These are phyloP conservation scores for Encarsia formosa DNA, from an alignment of 2,888 invertebrate genomes.

Conservation along the genomic window DNA sequence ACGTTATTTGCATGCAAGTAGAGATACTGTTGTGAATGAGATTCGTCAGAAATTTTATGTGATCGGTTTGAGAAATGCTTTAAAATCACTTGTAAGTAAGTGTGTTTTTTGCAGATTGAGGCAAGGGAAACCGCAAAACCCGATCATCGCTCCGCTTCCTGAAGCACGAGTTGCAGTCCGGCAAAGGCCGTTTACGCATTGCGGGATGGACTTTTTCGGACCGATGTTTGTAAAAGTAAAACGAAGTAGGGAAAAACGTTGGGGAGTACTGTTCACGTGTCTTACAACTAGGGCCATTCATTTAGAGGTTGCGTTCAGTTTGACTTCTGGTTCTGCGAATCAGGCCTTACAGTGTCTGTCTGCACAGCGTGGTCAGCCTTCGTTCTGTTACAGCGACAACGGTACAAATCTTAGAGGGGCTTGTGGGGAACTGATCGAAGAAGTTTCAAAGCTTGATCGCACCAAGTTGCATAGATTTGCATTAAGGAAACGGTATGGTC, in stretches of 20 bases:
- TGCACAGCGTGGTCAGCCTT: not conserved
- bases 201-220: constrained; percentile 2
- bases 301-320: not conserved
- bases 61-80: not conserved
- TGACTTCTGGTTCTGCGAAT: not conserved
- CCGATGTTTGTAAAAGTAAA: not conserved
- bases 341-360: not conserved
- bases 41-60: not conserved
- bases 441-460: too few species aligned
- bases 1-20: constrained; percentile 5
- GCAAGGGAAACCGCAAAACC: not conserved
- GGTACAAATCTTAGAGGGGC: not conserved
- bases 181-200: not conserved
- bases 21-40: not conserved
- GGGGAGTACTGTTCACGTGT: not conserved
- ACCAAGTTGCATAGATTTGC: too few species aligned
- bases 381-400: not conserved
- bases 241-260: not conserved
- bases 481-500: too few species aligned
- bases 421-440: too few species aligned
- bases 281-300: not conserved
- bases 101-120: not conserved
- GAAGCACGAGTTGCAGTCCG: not conserved
- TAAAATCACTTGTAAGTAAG: not conserved
- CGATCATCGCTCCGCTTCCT: not conserved